Base-by-base conservation (phyloP, 2,113 vertebrate genomes). In the Grammomys dolichurus region DNA sequence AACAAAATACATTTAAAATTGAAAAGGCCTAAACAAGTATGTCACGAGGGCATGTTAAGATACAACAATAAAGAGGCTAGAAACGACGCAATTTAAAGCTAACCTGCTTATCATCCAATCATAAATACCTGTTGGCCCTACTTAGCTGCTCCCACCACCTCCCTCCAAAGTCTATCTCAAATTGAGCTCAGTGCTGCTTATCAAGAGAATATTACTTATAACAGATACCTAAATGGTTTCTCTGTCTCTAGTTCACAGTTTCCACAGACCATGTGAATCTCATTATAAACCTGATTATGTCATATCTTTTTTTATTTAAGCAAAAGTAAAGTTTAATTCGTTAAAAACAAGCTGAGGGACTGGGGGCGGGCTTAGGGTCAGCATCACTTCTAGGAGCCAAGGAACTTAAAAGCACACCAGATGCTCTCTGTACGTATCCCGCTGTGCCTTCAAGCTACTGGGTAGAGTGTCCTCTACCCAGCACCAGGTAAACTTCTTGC, bases 371-470 rank as follows among this genome's bases (percentile, higher is more conserved):
- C 5, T 65, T 85, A 0, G 16, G 28, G n/a, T 75, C 75, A 65
- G 24, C 26, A 14, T 58, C 85, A 81, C 51, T 33, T 72, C 8
- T 13, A 6, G 1, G 14, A 36, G 43, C 73, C 20, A 11, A 54
- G 70, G 2, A 54, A 3, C 24, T 14, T 63, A 58, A 40, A 19
- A 36, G n/a, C 4, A 5, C 0, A 60, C 31, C 48, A 36, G 7
- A 16, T 22, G 40, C 9, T 40, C 54, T 14, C 5, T 46, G 11
- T 1, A 0, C 5, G 0, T 0, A 0, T 31, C 67, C 60, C 58
- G 28, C 16, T 3, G 9, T 46, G n/a, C 86, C 58, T 7, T 8
- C 14, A 46, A 51, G 33, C 72, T 36, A 1, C 81, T 10, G 31
- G 69, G 31, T 36, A 10, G 28, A 6, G 3, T n/a, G 72, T 6